Conservation (phyloP, 2,797 vertebrate genomes). For the Chelonia mydas region DNA sequence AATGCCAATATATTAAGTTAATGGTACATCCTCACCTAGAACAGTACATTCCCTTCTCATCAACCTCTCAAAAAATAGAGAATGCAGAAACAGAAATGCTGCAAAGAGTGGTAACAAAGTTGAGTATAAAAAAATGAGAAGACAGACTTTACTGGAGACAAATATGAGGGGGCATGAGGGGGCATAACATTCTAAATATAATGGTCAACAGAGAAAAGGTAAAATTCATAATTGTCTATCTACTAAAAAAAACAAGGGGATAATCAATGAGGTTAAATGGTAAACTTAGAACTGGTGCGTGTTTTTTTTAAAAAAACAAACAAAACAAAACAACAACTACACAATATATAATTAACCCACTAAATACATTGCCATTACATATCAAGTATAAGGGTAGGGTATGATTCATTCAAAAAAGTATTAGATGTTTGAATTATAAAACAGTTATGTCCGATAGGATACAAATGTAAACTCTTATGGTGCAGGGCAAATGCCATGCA, state of each 20-base stretch:
- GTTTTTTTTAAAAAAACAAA: neutral
- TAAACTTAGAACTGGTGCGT: accelerated
- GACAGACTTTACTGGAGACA: neutral
- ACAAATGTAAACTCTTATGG: neutral
- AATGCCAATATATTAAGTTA: neutral
- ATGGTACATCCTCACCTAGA: neutral
- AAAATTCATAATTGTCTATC: neutral
- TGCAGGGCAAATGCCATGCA: neutral
- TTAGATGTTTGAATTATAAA: neutral
- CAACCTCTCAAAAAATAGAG: neutral
- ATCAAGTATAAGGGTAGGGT: neutral
- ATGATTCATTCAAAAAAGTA: accelerated
- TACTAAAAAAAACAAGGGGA: neutral
- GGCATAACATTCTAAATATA: neutral
- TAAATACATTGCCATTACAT: neutral
- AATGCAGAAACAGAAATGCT: neutral
- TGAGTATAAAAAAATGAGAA: neutral
- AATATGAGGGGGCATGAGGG: neutral
- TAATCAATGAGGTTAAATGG: neutral
- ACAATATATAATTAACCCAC: neutral
- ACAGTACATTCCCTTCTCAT: neutral
- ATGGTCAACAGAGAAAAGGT: neutral
- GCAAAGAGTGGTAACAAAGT: neutral
- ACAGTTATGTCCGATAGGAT: accelerated
- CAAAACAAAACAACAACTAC: neutral